These are phyloP conservation scores for Pyrocoelia pectoralis DNA, from an alignment of 2,888 invertebrate genomes.

Conservation along the genomic window DNA sequence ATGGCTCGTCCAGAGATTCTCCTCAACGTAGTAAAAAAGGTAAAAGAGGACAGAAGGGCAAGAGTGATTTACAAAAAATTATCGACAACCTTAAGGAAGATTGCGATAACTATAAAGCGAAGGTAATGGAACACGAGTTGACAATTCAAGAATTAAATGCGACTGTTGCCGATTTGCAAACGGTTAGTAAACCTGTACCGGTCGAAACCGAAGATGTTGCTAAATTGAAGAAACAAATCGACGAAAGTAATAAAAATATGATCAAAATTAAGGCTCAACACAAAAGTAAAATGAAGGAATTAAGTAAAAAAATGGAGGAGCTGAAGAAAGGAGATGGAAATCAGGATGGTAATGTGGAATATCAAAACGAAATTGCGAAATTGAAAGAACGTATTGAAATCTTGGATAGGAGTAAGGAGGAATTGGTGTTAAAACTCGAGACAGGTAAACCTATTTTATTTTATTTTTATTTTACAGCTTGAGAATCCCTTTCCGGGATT, in stretches of 20 bases:
- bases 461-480: not conserved
- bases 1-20: slow-evolving; percentile 19
- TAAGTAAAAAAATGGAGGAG: slow-evolving; percentile 77
- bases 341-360: slow-evolving; percentile 71
- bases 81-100: slow-evolving; percentile 37
- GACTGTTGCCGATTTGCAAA: slow-evolving; percentile 49
- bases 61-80: slow-evolving; percentile 24
- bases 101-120: slow-evolving; percentile 37
- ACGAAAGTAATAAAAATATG: slow-evolving; percentile 78
- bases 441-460: slow-evolving; percentile 61
- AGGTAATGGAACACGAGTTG: slow-evolving; percentile 42
- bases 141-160: slow-evolving; percentile 56
- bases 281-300: slow-evolving; percentile 75
- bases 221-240: slow-evolving; percentile 74
- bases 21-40: slow-evolving; percentile 28
- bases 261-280: slow-evolving; percentile 77
- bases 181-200: slow-evolving; percentile 34
- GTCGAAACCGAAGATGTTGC: slow-evolving; percentile 51
- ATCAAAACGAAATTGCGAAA: slow-evolving; percentile 69
- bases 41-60: slow-evolving; percentile 22
- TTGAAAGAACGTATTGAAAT: slow-evolving; percentile 72
- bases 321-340: slow-evolving; percentile 73
- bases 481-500: too few species aligned
- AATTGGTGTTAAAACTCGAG: slow-evolving; percentile 70
- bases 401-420: slow-evolving; percentile 83